These are phyloP conservation scores for Otolemur crassicaudatus DNA, from an alignment of 2,797 vertebrate species.

Conservation along the genomic window DNA sequence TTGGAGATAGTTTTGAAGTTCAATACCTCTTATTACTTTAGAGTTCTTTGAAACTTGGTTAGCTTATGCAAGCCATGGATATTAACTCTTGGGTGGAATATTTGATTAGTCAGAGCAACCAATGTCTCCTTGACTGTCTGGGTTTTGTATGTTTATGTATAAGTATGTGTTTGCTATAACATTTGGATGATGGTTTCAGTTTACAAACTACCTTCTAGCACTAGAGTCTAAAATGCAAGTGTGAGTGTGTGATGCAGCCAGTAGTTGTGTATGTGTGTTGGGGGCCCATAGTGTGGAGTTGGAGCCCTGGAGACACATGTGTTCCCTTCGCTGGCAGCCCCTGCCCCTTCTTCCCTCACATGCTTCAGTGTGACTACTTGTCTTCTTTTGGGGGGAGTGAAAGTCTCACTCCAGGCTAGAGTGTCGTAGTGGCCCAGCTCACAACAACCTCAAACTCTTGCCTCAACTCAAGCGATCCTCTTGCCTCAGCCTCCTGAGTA, in stretches of 20 bases:
- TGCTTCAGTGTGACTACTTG: neutral
- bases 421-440: no score
- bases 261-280: no score
- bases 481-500: no score
- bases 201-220: neutral
- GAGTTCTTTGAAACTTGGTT: conserved; percentile 68
- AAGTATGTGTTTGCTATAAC: neutral
- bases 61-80: neutral
- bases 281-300: neutral
- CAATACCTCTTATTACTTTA: conserved; percentile 58
- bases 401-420: no score
- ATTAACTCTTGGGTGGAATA: conserved; percentile 14
- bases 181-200: neutral
- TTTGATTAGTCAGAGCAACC: conserved; percentile 31
- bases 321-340: neutral
- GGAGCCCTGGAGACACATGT: no score
- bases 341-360: neutral
- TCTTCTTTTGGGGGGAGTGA: neutral
- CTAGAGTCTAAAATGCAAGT: neutral
- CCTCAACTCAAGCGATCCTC: no score
- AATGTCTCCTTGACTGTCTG: neutral
- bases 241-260: neutral
- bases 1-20: conserved; percentile 68
- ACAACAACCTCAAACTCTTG: no score
- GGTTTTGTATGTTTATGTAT: neutral